Evolutionary conservation across 1,140 invertebrate species (phyloP).

Genomic region (Euwallacea similis): DNA sequence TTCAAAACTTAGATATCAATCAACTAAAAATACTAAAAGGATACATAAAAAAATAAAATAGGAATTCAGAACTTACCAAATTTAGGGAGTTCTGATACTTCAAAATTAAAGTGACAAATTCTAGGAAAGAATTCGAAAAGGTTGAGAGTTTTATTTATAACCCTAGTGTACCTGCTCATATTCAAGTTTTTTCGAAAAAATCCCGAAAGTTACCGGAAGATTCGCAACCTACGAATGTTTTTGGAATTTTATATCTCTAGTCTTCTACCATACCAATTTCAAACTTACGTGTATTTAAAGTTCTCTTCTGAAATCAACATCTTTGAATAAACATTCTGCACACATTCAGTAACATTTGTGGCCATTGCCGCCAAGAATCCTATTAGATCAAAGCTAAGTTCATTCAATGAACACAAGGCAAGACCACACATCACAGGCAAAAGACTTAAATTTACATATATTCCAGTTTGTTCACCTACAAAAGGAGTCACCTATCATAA

Average conservation of each 20-base stretch:
- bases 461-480: slow-evolving; percentile 71
- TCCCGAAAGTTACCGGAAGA: too few relatives aligned
- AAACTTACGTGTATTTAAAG: slow-evolving; percentile 77
- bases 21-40: too few relatives aligned
- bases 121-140: too few relatives aligned
- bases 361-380: slow-evolving; percentile 79
- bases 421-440: slow-evolving; percentile 85
- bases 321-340: slow-evolving; percentile 86
- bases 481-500: slow-evolving; percentile 19
- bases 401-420: slow-evolving; percentile 80
- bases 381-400: slow-evolving; percentile 76
- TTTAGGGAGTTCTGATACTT: too few relatives aligned
- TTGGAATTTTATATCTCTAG: neutral
- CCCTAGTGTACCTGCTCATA: too few relatives aligned
- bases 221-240: neutral
- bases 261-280: neutral
- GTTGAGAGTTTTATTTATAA: too few relatives aligned
- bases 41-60: too few relatives aligned
- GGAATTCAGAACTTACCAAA: too few relatives aligned
- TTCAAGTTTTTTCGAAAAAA: too few relatives aligned
- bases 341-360: slow-evolving; percentile 83
- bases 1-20: too few relatives aligned
- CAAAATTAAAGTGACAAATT: too few relatives aligned
- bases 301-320: slow-evolving; percentile 78
- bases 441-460: slow-evolving; percentile 77